Conservation (phyloP, 2,888 invertebrate species). For the Drosophila prolongata region DNA sequence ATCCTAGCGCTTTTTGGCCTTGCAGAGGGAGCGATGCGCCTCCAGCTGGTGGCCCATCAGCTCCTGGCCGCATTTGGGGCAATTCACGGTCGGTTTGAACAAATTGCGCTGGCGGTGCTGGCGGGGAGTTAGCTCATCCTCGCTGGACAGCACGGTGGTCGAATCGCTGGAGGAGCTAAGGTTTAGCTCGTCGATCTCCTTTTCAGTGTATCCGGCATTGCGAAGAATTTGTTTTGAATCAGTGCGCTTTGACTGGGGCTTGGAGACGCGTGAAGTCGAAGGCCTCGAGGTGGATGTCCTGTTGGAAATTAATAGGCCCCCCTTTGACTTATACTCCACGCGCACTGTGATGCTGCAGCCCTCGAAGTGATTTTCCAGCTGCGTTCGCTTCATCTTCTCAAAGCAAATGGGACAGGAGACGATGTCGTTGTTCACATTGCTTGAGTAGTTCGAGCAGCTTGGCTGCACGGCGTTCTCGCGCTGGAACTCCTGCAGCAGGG, state of each 20-base stretch:
- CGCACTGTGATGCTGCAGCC: conserved; percentile 81
- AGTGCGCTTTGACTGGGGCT: conserved; percentile 3
- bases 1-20: conserved; percentile 20
- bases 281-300: background rate
- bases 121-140: conserved; percentile 46
- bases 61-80: conserved; percentile 81
- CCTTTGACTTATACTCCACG: conserved; percentile 51
- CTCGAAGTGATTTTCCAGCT: conserved; percentile 81
- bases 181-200: conserved; percentile 57
- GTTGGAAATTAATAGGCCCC: background rate
- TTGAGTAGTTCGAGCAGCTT: conserved; percentile 59
- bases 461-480: conserved; percentile 78
- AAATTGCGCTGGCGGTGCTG: conserved; percentile 73
- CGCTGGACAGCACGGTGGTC: conserved; percentile 2
- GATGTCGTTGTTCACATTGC: conserved; percentile 78
- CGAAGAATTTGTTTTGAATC: conserved; percentile 48
- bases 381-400: conserved; percentile 77
- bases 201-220: conserved; percentile 71
- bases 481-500: conserved; percentile 80
- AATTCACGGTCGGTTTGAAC: conserved; percentile 70
- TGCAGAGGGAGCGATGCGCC: conserved; percentile 79
- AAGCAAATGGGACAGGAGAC: conserved; percentile 83
- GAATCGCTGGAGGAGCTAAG: conserved; percentile 53
- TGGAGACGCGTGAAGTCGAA: conserved; percentile 6
- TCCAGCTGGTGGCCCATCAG: conserved; percentile 75